Conservation (phyloP, 2,888 invertebrate genomes). For the Siphonodentalium dalli region DNA sequence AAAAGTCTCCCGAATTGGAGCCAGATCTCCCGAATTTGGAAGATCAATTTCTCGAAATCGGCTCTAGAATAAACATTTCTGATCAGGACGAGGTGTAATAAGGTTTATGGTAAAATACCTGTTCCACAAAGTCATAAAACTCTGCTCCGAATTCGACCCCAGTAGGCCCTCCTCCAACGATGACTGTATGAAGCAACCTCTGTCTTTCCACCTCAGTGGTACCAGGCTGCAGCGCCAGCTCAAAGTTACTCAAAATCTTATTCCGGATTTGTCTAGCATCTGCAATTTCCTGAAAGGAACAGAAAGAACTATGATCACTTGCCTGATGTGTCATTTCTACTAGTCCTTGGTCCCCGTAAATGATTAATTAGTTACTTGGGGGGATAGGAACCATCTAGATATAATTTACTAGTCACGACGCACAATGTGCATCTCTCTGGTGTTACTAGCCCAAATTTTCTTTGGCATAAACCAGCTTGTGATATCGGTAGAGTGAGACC, state of each 20-base stretch:
- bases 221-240: constrained; percentile 60
- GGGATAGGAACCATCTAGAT: not conserved
- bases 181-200: constrained; percentile 63
- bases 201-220: constrained; percentile 50
- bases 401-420: not conserved
- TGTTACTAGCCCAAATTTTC: too few species aligned
- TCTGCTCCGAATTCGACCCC: constrained; percentile 67
- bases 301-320: not conserved
- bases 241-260: constrained; percentile 62
- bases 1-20: too few species aligned
- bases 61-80: too few species aligned
- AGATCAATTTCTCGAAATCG: too few species aligned
- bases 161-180: constrained; percentile 67
- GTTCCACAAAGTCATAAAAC: constrained; percentile 64
- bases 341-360: too few species aligned
- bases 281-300: constrained; percentile 56
- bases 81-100: too few species aligned
- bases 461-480: too few species aligned
- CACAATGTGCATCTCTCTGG: too few species aligned
- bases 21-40: too few species aligned
- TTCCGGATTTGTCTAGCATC: constrained; percentile 64
- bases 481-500: too few species aligned
- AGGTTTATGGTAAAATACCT: constrained; percentile 41
- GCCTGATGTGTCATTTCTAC: too few species aligned
- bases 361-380: not conserved